Evolutionary conservation across 2,888 invertebrate genomes (phyloP).

Genomic region (Aethes cnicana): DNA sequence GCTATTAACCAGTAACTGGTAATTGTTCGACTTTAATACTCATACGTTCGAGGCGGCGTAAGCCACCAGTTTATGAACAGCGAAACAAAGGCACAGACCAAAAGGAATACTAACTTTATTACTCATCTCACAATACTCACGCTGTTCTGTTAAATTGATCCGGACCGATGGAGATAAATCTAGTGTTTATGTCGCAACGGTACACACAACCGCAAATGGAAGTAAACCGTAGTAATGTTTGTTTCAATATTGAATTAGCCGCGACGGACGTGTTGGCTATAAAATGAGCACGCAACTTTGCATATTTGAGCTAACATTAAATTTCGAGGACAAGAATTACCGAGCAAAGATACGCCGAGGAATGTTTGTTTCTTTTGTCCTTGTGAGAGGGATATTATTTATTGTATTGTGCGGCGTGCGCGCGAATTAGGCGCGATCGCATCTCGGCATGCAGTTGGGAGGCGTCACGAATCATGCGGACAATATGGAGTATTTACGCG

Average conservation of each 20-base stretch:
- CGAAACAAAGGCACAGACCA: slow-evolving; percentile 63
- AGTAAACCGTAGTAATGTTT: slow-evolving; percentile 61
- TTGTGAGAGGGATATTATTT: slow-evolving; percentile 50
- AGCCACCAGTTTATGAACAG: slow-evolving; percentile 59
- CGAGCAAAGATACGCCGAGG: slow-evolving; percentile 50
- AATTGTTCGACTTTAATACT: slow-evolving; percentile 7
- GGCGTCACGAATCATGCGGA: slow-evolving; percentile 46
- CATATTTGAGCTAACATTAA: slow-evolving; percentile 32
- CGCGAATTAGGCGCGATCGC: slow-evolving; percentile 49
- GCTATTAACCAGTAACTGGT: neutral
- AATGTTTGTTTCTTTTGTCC: slow-evolving; percentile 55
- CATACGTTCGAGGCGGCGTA: slow-evolving; percentile 44
- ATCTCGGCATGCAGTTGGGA: slow-evolving; percentile 46
- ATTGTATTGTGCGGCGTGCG: slow-evolving; percentile 47
- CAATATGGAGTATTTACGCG: slow-evolving; percentile 38
- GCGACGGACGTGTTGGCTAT: slow-evolving; percentile 44
- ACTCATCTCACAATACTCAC: slow-evolving; percentile 63
- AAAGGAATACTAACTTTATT: slow-evolving; percentile 69
- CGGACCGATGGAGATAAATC: slow-evolving; percentile 62
- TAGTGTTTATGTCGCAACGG: slow-evolving; percentile 66
- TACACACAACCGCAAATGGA: slow-evolving; percentile 46
- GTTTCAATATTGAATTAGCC: slow-evolving; percentile 66
- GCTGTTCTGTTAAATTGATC: slow-evolving; percentile 68
- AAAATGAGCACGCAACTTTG: slow-evolving; percentile 51
- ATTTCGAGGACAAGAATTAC: slow-evolving; percentile 41